A percentile compares a stretch with the other conserved stretches of the same genome.
phyloP scores from a whole-genome alignment of 2,797 vertebrate genomes.

The Cossypha caffra region DNA sequence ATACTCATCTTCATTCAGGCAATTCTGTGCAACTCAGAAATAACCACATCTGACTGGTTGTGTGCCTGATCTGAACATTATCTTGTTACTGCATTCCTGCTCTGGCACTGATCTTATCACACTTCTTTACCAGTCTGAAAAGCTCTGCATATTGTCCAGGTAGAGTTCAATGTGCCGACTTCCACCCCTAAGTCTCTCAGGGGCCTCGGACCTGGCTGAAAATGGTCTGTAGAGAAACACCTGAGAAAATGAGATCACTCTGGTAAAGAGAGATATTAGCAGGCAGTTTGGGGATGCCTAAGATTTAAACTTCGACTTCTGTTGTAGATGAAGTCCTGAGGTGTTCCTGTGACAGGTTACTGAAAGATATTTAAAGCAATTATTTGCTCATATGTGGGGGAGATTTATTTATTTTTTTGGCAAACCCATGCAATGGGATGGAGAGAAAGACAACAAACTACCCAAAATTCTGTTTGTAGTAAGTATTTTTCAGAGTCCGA shows the following conservation, averaged over 20 bases:
- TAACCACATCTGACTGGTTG: not conserved
- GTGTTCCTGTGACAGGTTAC: not conserved
- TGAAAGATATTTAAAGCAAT: not conserved
- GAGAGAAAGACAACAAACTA: not conserved
- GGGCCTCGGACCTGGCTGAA: not conserved
- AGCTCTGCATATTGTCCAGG: not conserved
- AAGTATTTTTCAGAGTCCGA: not conserved
- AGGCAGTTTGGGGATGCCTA: not conserved
- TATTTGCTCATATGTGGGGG: not conserved
- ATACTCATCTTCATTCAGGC: not conserved
- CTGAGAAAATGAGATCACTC: not conserved
- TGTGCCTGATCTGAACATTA: accelerated
- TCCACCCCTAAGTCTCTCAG: not conserved
- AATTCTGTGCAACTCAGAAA: not conserved
- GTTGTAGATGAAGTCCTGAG: not conserved
- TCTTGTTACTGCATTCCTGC: not conserved
- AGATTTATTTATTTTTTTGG: not conserved
- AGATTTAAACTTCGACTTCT: not conserved
- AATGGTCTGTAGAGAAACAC: not conserved
- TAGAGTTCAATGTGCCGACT: not conserved
- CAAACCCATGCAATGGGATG: not conserved
- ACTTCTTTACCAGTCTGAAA: not conserved
- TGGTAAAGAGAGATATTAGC: not conserved
- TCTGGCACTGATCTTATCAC: not conserved
- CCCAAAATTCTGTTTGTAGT: not conserved